Base-by-base conservation (phyloP, 2,797 vertebrate genomes). In the Triplophysa bombifrons region DNA sequence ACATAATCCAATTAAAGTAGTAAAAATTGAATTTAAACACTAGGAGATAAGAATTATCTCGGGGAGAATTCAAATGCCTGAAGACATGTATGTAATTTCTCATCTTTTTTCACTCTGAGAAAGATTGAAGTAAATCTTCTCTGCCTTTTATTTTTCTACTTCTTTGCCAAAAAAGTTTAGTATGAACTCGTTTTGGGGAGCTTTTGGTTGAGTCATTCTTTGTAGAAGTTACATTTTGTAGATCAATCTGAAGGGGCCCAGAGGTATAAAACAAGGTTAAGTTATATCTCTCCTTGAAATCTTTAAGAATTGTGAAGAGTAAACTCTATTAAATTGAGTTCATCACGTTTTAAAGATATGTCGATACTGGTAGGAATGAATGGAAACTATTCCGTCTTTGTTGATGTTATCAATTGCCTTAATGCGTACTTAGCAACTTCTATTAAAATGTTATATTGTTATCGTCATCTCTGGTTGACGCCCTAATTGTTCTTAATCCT, bases 1-100 rank as follows among this genome's bases (percentile, higher is more conserved):
- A 60, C 67, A 72, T 78, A 78, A 78, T 78, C 76, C 68, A 71
- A 72, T 78, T 78, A 78, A 72, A 65, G 41, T 60, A 34, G 16
- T 14, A 17, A 20, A 55, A 72, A 67, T 65, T 38, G 34, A 72
- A 78, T 78, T 78, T 27, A 55, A 78, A 72, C 72, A 53, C 68
- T 25, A 14, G 38, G 58, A n/a, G 76, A 78, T 78, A 65, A 78
- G 48, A n/a, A 50, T 17, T 16, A 69, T 78, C 76, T 72, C 20
- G 0, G 17, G 30, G 67, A 64, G 46, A 78, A 71, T 78, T 63
- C 58, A 64, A 61, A 72, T 34, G 76, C 76, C 68, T 12, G 20
- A 72, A 50, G 76, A 65, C 30, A 72, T 50, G 17, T 2, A 51
- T 78, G 66, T 53, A 71, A 78, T 78, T 78, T 78, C 46, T 44